Conservation (phyloP, 1,140 invertebrate species). For the Coenobita brevimanus region DNA sequence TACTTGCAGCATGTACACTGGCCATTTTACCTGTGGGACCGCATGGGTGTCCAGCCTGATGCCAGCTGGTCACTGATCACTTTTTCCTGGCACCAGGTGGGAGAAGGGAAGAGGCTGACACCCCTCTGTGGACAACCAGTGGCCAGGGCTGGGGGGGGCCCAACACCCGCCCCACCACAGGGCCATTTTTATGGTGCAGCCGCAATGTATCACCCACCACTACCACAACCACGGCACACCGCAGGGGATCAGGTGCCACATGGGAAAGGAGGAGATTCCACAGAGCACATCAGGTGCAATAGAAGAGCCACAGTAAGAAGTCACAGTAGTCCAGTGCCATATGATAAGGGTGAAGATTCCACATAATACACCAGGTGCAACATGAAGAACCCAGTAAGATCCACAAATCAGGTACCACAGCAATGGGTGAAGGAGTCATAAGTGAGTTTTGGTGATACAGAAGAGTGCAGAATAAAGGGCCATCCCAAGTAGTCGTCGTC, state of each 20-base stretch:
- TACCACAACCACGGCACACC: neutral
- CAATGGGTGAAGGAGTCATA: too few species aligned
- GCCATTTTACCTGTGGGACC: too few species aligned
- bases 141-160: conserved; percentile 45
- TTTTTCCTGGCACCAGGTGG: conserved; percentile 54
- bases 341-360: neutral
- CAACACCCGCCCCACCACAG: conserved; percentile 47
- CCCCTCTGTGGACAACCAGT: neutral
- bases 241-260: neutral
- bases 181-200: conserved; percentile 37
- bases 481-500: too few species aligned
- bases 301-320: neutral
- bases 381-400: neutral
- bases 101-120: conserved; percentile 14
- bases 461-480: too few species aligned
- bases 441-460: too few species aligned
- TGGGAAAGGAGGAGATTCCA: neutral
- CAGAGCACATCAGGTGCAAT: neutral
- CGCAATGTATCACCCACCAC: conserved; percentile 51
- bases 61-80: neutral
- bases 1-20: too few species aligned
- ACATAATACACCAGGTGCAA: neutral
- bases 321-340: neutral
- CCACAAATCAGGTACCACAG: neutral
- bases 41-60: too few species aligned